Conservation (phyloP, 2,888 invertebrate genomes). For the Pollenia angustigena region DNA sequence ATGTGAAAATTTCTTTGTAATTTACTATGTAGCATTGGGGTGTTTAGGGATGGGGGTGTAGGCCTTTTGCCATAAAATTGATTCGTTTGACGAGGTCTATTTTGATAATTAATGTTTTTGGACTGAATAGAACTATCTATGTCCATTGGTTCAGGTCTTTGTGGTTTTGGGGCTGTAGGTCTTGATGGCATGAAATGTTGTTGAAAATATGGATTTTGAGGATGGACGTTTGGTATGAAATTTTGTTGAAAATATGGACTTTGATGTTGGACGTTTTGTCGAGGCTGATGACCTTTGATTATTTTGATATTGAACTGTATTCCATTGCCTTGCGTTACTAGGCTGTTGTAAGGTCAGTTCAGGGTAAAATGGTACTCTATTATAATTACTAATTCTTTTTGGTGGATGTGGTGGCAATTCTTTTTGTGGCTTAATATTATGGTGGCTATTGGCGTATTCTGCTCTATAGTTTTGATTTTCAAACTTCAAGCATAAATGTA, state of each 20-base stretch:
- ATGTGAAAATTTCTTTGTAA: slow-evolving; percentile 43
- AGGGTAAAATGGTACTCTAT: not conserved
- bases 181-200: not conserved
- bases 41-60: not conserved
- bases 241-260: too few species aligned
- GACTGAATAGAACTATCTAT: slow-evolving; percentile 25
- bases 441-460: not conserved
- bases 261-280: too few species aligned
- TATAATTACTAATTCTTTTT: too few species aligned
- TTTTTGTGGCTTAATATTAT: not conserved
- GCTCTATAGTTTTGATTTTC: not conserved
- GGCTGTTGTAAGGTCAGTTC: not conserved
- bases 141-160: slow-evolving; percentile 30
- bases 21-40: slow-evolving; percentile 28
- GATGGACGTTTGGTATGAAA: too few species aligned
- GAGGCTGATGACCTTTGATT: not conserved
- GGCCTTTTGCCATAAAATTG: slow-evolving; percentile 34
- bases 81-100: slow-evolving; percentile 26
- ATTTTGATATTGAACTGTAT: slow-evolving; percentile 5
- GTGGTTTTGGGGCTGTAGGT: slow-evolving; percentile 17
- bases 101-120: slow-evolving; percentile 32
- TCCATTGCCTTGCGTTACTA: not conserved
- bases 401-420: too few species aligned
- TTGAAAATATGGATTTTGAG: too few species aligned
- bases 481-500: not conserved